A percentile compares a stretch with the other conserved stretches of the same genome.
phyloP scores from a whole-genome alignment of 1,140 invertebrate species.

The Drosophila pruinosa region DNA sequence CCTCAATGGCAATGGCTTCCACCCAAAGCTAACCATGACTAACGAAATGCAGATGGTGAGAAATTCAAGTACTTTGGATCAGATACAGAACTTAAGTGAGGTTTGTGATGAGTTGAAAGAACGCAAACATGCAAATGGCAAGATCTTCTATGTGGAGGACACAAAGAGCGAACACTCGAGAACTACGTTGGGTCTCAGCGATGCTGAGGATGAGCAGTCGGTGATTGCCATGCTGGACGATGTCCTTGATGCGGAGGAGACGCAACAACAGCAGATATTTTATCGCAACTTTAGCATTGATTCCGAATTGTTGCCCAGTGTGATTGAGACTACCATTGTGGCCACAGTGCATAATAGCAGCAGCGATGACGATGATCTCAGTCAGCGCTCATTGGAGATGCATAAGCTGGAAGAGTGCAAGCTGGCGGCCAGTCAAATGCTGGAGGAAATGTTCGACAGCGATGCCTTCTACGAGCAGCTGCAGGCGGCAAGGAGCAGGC shows the following conservation, averaged over 20 bases:
- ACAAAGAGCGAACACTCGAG: slow-evolving; percentile 58
- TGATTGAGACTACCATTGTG: slow-evolving; percentile 74
- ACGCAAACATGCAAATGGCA: slow-evolving; percentile 68
- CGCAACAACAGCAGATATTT: slow-evolving; percentile 50
- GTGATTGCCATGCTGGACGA: slow-evolving; percentile 77
- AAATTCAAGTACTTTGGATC: slow-evolving; percentile 56
- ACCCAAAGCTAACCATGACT: slow-evolving; percentile 58
- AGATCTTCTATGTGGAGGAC: slow-evolving; percentile 74
- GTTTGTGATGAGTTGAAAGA: slow-evolving; percentile 65
- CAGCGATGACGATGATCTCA: slow-evolving; percentile 56
- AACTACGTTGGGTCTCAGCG: slow-evolving; percentile 7
- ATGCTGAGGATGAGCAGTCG: slow-evolving; percentile 63
- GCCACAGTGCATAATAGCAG: slow-evolving; percentile 76
- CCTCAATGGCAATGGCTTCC: slow-evolving; percentile 23
- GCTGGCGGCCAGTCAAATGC: slow-evolving; percentile 50
- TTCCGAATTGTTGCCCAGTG: slow-evolving; percentile 72
- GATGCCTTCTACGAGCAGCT: slow-evolving; percentile 54
- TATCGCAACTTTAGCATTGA: slow-evolving; percentile 69
- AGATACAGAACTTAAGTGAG: slow-evolving; percentile 71
- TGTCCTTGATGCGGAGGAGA: slow-evolving; percentile 71
- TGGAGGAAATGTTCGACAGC: slow-evolving; percentile 67
- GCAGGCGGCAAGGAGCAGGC: slow-evolving; percentile 5
- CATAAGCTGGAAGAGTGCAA: slow-evolving; percentile 48
- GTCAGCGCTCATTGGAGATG: slow-evolving; percentile 1
- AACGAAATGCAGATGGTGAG: slow-evolving; percentile 44